Percentiles rank a stretch among this genome's conserved stretches.
These are phyloP conservation scores for Zaprionus kolodkinae DNA, from an alignment of 1,140 invertebrate genomes.

Conservation along the genomic window DNA sequence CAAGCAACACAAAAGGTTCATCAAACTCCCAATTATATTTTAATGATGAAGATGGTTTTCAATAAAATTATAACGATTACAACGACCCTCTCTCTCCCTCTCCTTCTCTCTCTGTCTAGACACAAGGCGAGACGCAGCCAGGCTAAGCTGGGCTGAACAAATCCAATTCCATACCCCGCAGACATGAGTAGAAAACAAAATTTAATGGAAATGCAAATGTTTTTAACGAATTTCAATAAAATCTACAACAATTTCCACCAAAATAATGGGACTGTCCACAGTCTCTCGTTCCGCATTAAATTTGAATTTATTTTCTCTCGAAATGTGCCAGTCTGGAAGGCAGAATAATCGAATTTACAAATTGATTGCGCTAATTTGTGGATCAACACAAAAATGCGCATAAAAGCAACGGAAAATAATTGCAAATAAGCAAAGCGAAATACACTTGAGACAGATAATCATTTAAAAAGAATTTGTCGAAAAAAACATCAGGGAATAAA, in stretches of 20 bases:
- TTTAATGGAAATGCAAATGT: slow-evolving; percentile 44
- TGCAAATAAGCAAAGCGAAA: slow-evolving; percentile 12
- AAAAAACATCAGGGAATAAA: slow-evolving; percentile 14
- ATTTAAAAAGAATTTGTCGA: slow-evolving; percentile 29
- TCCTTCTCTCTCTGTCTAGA: slow-evolving; percentile 24
- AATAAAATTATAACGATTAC: slow-evolving; percentile 42
- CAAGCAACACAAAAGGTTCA: slow-evolving; percentile 3
- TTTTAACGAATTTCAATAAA: slow-evolving; percentile 40
- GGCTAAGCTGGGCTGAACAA: slow-evolving; percentile 36
- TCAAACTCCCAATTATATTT: slow-evolving; percentile 19
- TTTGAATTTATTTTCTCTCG: slow-evolving; percentile 37
- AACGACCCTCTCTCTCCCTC: slow-evolving; percentile 30
- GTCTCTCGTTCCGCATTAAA: slow-evolving; percentile 25
- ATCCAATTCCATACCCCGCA: slow-evolving; percentile 25
- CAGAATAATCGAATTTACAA: slow-evolving; percentile 38
- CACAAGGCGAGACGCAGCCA: slow-evolving; percentile 20
- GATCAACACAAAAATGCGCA: slow-evolving; percentile 16
- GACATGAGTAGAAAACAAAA: slow-evolving; percentile 39
- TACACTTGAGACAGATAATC: slow-evolving; percentile 1
- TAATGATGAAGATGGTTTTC: slow-evolving; percentile 19
- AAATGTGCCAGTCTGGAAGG: background rate
- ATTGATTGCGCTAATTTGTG: slow-evolving; percentile 51
- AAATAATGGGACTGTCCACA: slow-evolving; percentile 19
- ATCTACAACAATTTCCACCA: slow-evolving; percentile 29
- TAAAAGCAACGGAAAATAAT: slow-evolving; percentile 19